phyloP scores from a whole-genome alignment of 2,888 invertebrate species.

The Troides oblongomaculatus region DNA sequence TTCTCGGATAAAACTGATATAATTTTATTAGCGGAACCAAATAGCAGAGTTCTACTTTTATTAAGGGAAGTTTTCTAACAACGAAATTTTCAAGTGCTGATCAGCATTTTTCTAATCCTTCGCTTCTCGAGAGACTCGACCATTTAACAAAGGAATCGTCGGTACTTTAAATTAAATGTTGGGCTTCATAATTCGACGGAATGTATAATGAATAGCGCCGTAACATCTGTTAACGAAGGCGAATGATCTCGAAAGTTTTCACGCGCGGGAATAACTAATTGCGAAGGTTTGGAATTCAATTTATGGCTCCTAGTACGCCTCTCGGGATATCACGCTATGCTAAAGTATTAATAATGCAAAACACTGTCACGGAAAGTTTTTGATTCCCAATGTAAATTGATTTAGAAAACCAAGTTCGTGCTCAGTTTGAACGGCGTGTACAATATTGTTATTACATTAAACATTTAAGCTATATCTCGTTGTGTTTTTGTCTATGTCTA shows the following conservation, averaged over 20 bases:
- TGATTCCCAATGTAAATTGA: conserved; percentile 78
- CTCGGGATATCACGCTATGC: conserved; percentile 75
- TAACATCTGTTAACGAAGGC: conserved; percentile 81
- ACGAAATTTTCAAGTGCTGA: conserved; percentile 1
- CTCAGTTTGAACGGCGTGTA: conserved; percentile 61
- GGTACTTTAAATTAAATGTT: conserved; percentile 80
- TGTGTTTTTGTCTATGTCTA: conserved; percentile 5
- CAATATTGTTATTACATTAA: conserved; percentile 56
- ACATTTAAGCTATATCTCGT: conserved; percentile 55
- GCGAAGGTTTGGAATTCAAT: conserved; percentile 79
- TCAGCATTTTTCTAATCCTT: conserved; percentile 56
- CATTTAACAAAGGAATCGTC: conserved; percentile 73
- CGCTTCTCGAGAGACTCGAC: conserved; percentile 53
- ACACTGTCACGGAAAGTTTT: conserved; percentile 80
- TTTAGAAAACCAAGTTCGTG: conserved; percentile 76
- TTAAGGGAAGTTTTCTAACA: background rate
- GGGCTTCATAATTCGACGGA: conserved; percentile 79
- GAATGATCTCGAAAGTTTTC: conserved; percentile 80
- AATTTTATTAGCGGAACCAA: background rate
- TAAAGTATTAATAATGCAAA: conserved; percentile 80
- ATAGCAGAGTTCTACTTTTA: background rate
- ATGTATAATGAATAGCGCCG: conserved; percentile 81
- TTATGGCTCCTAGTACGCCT: conserved; percentile 78
- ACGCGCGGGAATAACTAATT: conserved; percentile 81
- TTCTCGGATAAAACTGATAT: background rate